A percentile compares a stretch with the other conserved stretches of the same genome.
These are phyloP conservation scores for Steinernema khuongi DNA, from an alignment of 1,140 invertebrate genomes.

Conservation along the genomic window DNA sequence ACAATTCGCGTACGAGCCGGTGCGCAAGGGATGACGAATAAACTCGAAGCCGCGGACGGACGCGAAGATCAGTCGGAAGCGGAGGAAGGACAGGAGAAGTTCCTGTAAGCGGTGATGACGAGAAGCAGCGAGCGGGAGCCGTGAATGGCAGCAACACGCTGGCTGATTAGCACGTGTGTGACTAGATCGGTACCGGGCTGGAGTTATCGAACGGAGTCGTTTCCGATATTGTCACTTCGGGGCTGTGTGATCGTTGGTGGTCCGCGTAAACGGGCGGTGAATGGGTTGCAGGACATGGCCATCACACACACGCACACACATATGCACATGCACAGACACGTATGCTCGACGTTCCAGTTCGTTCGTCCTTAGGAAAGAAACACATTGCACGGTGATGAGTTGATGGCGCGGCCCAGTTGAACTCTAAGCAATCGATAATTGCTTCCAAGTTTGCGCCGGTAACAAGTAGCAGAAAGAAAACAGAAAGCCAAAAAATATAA, in stretches of 20 bases:
- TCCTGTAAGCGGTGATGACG: not conserved
- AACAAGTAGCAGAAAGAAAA: not conserved
- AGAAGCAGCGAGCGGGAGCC: not conserved
- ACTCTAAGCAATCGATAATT: conserved; percentile 11
- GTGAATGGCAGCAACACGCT: not conserved
- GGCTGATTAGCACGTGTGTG: not conserved
- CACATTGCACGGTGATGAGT: too few relatives aligned
- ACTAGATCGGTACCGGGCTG: too few relatives aligned
- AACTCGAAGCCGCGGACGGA: not conserved
- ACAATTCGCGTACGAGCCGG: not conserved
- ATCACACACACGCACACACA: too few relatives aligned
- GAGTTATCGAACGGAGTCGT: too few relatives aligned
- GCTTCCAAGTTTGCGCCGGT: not conserved
- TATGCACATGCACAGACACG: too few relatives aligned
- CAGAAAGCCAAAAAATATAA: not conserved
- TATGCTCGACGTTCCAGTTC: too few relatives aligned
- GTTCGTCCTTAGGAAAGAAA: too few relatives aligned
- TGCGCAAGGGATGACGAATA: not conserved
- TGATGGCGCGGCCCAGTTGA: not conserved
- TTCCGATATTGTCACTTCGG: too few relatives aligned
- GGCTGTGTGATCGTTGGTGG: too few relatives aligned
- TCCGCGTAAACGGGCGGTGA: too few relatives aligned
- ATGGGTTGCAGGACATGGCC: too few relatives aligned
- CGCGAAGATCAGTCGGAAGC: too few relatives aligned
- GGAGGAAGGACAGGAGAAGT: not conserved